Base-by-base conservation (phyloP, 2,888 invertebrate genomes). In the Brachypterus glaber region DNA sequence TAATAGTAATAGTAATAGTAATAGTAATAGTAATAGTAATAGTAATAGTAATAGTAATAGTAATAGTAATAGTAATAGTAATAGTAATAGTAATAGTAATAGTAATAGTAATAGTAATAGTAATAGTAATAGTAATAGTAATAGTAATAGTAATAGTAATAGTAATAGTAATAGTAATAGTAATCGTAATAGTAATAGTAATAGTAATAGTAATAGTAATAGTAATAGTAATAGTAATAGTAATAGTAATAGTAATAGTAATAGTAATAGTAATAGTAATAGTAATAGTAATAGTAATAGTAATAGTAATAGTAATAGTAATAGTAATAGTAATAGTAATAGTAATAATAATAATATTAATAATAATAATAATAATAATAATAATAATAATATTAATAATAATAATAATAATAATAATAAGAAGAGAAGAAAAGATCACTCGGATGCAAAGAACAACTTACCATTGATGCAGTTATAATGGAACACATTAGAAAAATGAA, bases 381-480 rank as follows among this genome's bases (percentile, higher is more conserved):
- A n/a, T n/a, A n/a, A n/a, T n/a, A n/a, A n/a, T n/a, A n/a, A n/a
- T n/a, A n/a, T n/a, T n/a, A n/a, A n/a, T n/a, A n/a, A n/a, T n/a
- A n/a, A n/a, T n/a, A n/a, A n/a, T 38, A 37, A n/a, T n/a, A n/a
- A n/a, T n/a, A n/a, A n/a, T n/a, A n/a, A n/a, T n/a, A n/a, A n/a
- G n/a, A n/a, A n/a, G n/a, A n/a, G n/a, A n/a, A n/a, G n/a, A n/a
- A n/a, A n/a, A n/a, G n/a, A n/a, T n/a, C n/a, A n/a, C n/a, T n/a
- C n/a, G n/a, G n/a, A n/a, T n/a, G n/a, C n/a, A n/a, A n/a, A n/a
- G n/a, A n/a, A n/a, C n/a, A n/a, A 5, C 30, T 43, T 5, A 18
- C 40, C 3, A 34, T 43, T 2, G 43, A 43, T 12, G 29, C 37
- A 8, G 27, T 35, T 1, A 18, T 44, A 11, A 40, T 34, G 8